A percentile compares a stretch with the other conserved stretches of the same genome.
phyloP scores from a whole-genome alignment of 1,140 invertebrate genomes.

The Calycopis cecrops region DNA sequence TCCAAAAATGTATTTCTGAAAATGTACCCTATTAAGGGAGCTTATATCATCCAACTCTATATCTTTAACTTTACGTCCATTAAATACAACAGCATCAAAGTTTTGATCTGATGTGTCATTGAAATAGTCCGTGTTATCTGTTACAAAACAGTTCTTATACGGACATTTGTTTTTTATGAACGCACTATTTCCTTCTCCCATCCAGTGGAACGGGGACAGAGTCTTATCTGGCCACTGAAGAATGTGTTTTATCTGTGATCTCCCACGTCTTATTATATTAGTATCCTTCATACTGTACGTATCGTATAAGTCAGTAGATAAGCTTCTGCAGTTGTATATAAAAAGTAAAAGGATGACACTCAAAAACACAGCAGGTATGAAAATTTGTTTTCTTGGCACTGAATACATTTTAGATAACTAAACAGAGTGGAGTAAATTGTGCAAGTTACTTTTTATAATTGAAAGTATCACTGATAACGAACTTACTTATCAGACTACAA shows the following conservation, averaged over 20 bases:
- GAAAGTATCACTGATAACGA: too few species aligned
- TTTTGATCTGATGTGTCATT: slow-evolving; percentile 17
- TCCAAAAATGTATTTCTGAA: slow-evolving; percentile 58
- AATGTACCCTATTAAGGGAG: slow-evolving; percentile 20
- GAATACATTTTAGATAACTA: too few species aligned
- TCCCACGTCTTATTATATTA: too few species aligned
- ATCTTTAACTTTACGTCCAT: slow-evolving; percentile 35
- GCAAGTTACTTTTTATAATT: too few species aligned
- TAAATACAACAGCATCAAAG: slow-evolving; percentile 49
- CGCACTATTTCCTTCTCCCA: slow-evolving; percentile 33
- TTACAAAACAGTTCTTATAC: slow-evolving; percentile 43
- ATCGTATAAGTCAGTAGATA: too few species aligned
- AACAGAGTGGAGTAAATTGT: too few species aligned
- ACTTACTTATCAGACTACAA: too few species aligned
- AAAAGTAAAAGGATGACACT: too few species aligned
- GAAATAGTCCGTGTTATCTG: slow-evolving; percentile 30
- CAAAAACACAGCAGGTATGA: too few species aligned
- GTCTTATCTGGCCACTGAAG: slow-evolving; percentile 37
- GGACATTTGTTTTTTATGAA: slow-evolving; percentile 41
- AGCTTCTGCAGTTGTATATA: too few species aligned
- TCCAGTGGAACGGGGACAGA: slow-evolving; percentile 35
- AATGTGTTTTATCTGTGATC: slow-evolving; percentile 33
- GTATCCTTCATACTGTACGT: too few species aligned
- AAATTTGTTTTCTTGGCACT: too few species aligned
- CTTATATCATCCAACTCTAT: slow-evolving; percentile 31